A percentile compares a stretch with the other conserved stretches of the same genome.
These are phyloP conservation scores for Alauda arvensis DNA, from an alignment of 2,797 vertebrate genomes.

Conservation along the genomic window DNA sequence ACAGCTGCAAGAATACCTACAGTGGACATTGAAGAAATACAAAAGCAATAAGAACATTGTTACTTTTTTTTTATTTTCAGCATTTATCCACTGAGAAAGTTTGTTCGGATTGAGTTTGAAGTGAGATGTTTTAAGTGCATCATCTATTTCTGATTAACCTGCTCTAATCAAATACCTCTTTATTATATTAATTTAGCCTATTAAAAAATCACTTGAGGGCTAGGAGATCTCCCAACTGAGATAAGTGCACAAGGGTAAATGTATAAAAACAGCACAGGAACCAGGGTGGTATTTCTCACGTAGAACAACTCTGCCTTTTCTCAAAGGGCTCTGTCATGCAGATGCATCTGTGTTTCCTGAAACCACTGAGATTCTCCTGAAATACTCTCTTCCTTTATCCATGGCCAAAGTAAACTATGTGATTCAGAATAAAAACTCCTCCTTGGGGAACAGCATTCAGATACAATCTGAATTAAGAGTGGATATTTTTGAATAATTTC, in stretches of 20 bases:
- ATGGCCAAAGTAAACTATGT: not conserved
- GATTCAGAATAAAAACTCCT: not conserved
- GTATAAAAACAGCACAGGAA: not conserved
- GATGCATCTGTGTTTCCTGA: not conserved
- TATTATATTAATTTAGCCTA: not conserved
- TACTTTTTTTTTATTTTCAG: not conserved
- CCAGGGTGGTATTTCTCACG: not conserved
- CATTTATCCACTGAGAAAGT: not conserved
- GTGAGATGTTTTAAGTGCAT: not conserved
- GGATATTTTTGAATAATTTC: not conserved
- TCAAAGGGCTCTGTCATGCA: not conserved
- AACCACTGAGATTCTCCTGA: not conserved
- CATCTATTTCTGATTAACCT: not conserved
- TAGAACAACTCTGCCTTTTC: not conserved
- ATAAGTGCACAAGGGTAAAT: not conserved
- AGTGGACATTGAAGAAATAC: not conserved
- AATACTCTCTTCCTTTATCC: not conserved
- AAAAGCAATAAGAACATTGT: not conserved
- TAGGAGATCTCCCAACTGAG: not conserved
- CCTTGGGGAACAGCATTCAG: not conserved
- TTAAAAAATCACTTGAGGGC: not conserved
- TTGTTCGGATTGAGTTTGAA: not conserved
- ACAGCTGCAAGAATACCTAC: constrained; percentile 81
- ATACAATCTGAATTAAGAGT: not conserved
- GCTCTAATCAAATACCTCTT: not conserved